These are phyloP conservation scores for Lamproptera curius DNA, from an alignment of 2,888 invertebrate genomes.

Conservation along the genomic window DNA sequence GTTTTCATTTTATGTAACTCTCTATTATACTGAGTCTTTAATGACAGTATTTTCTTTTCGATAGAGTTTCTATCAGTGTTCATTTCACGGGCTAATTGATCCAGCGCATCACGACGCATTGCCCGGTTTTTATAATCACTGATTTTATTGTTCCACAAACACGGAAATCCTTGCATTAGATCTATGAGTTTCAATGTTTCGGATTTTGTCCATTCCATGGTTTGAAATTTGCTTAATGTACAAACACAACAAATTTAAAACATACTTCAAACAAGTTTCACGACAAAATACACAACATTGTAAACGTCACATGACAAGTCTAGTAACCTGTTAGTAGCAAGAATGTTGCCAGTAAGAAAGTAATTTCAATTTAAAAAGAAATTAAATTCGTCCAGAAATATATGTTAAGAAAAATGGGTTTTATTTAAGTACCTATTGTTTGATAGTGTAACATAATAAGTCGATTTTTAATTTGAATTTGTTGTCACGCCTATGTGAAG, in stretches of 20 bases:
- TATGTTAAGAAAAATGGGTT: too few species aligned
- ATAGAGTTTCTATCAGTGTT: background rate
- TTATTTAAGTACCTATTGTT: too few species aligned
- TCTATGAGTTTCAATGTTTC: constrained; percentile 8
- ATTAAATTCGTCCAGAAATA: too few species aligned
- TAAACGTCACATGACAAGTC: too few species aligned
- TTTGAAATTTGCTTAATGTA: background rate
- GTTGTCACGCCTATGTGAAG: too few species aligned
- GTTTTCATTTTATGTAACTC: constrained; percentile 4
- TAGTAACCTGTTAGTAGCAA: too few species aligned
- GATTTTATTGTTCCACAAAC: constrained; percentile 7
- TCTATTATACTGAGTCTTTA: constrained; percentile 5
- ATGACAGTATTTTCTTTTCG: constrained; percentile 4
- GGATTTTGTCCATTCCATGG: constrained; percentile 4
- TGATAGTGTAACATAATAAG: too few species aligned
- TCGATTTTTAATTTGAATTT: too few species aligned
- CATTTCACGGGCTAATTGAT: constrained; percentile 1
- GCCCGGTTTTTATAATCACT: constrained; percentile 2
- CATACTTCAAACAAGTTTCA: too few species aligned
- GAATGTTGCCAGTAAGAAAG: too few species aligned
- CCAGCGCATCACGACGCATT: constrained; percentile 3
- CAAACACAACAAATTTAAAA: constrained; percentile 2
- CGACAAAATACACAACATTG: too few species aligned
- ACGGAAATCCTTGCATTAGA: constrained; percentile 4
- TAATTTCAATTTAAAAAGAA: too few species aligned